Base-by-base conservation (phyloP, 2,797 vertebrate species). In the Coregonus sp. region DNA sequence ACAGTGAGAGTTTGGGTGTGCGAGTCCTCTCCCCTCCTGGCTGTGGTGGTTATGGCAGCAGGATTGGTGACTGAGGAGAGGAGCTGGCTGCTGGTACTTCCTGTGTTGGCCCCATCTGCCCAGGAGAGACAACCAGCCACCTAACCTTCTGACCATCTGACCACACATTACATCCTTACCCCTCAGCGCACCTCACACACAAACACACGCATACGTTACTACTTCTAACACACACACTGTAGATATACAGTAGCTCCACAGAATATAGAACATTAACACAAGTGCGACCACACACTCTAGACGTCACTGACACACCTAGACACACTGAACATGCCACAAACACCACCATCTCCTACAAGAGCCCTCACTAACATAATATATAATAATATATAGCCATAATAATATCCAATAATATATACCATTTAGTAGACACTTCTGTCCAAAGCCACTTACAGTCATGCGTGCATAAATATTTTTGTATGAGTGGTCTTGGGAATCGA, bases 141-240 rank as follows among this genome's bases (percentile, higher is more conserved):
- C 76, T 78, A 69, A 78, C 76, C 75, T 76, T 78, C 78, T 82
- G 82, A 80, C 84, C 85, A 86, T 86, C 85, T 85, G 81, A 86
- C 78, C 78, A 78, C 72, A 81, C 74, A 79, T 85, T 82, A 83
- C 70, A 81, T 79, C 78, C 78, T 71, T 72, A 3, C 25, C 6
- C 70, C 74, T 50, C 61, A 72, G 12, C 72, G 74, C 63, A 74
- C 31, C 68, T 33, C 56, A 15, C 33, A 20, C 33, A 51, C 40
- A 68, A 31, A 5, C 72, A 79, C 1, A 1, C 51, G 72, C 31
- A 68, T 47, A 73, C 59, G 65, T 11, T 16, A 1, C 59, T 33
- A 33, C 31, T 33, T 33, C 31, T 33, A 33, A 16, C 73, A 68
- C 68, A 59, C 14, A 40, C 29, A 70, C 15, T 33, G 31, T 33